Evolutionary conservation across 2,113 vertebrate species (phyloP), one percentile per base, ranked within the genome.

Genomic region (Leiothrix lutea): DNA sequence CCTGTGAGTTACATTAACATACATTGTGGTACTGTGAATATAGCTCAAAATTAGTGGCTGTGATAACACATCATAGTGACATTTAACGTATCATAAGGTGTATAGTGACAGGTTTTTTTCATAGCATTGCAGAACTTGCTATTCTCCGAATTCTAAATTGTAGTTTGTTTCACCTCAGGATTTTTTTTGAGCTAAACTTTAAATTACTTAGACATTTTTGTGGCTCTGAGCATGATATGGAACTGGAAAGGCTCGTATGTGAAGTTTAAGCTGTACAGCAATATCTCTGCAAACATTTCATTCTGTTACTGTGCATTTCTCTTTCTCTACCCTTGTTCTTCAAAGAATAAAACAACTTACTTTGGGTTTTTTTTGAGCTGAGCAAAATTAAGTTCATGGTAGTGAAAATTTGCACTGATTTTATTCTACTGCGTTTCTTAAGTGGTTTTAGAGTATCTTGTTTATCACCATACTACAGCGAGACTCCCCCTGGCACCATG

Each of bases 401-500:
- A 64, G 48, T 3, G 15, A 84, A 92, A 71, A 24, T 65, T 48
- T 38, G 36, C 26, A 35, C 10, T 64, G 5, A 20, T 50, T 92
- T 81, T 79, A 14, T 72, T 70, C 12, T 72, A 9, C 25, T 75
- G 54, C 25, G 12, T 84, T 89, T 82, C 45, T 72, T 57, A 35
- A 80, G 10, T 60, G 24, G 11, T 25, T 12, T 67, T 56, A 56
- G 18, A 7, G 58, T 44, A 15, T 58, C 11, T 80, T 69, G 42
- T 64, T 64, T 69, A 42, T 40, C 21, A 86, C 21, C 4, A 1
- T 33, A 14, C 20, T 69, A 13, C 6, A 53, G 6, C 22, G 69
- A 64, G 6, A 23, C 28, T 67, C 2, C 38, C 35, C 9, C 16
- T 50, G 26, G 12, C 57, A 57, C 36, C 0, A 0, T 73, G 50